Base-by-base conservation (phyloP, 2,888 invertebrate species). In the Lottia scabra region DNA sequence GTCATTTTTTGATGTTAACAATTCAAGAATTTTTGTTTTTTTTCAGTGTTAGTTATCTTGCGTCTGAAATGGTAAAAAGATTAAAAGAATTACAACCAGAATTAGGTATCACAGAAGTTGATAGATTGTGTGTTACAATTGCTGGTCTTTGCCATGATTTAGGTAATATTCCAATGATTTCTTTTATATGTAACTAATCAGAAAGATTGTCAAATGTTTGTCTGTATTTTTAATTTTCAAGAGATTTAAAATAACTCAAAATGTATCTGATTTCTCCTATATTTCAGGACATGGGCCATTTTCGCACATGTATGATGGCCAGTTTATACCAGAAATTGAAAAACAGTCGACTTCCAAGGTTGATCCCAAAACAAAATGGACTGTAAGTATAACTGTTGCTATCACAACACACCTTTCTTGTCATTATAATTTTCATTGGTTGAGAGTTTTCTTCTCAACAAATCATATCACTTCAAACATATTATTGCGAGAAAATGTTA, bases 131-230 rank as follows among this genome's bases (percentile, higher is more conserved):
- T 83, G 90, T 92, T 15, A 84, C 91, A 85, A 90, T 94, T 45
- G 93, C 93, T 46, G 93, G 92, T 0, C 90, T 94, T 0, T 91
- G 93, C 69, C 94, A 94, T 87, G 94, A 94, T 83, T 82, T 94
- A n/a, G 93, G 93, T 89, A 78, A 69, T 72, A 69, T 56, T 56
- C 23, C 23, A 19, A 38, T 38, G 38, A 38, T 8, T 38, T 38
- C 10, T 4, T 38, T 38, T 6, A 10, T 38, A 8, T 38, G 8
- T 8, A 38, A 6, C 10, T 38, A 38, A 5, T 8, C 38, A 38
- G 8, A 38, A 1, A 38, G 10, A 38, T 38, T 38, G 10, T 10
- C 5, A 1, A 38, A 10, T 38, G 5, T 38, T 16, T 8, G 23
- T 8, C 8, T 19, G 19, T 67, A 8, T 38, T 38, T 38, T 38